Evolutionary conservation across 2,113 vertebrate species (phyloP).

Genomic region (Rutilus rutilus): DNA sequence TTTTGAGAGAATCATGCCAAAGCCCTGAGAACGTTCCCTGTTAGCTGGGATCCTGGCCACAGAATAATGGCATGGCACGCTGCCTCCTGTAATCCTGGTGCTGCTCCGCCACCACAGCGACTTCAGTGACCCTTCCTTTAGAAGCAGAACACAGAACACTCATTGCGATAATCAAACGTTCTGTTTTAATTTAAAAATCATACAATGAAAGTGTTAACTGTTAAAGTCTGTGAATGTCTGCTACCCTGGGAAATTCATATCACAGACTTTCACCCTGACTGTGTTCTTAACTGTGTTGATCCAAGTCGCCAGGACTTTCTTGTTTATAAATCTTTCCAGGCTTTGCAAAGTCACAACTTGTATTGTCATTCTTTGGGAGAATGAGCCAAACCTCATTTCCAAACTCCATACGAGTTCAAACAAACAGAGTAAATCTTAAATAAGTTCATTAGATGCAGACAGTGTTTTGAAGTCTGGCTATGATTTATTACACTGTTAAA

Average conservation of each 20-base stretch:
- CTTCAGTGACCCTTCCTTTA: neutral
- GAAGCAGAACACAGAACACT: neutral
- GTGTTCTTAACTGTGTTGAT: neutral
- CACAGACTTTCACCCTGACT: neutral
- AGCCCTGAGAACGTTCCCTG: no score
- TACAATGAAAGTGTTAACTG: neutral
- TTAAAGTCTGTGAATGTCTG: neutral
- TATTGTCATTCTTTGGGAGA: constrained; percentile 18
- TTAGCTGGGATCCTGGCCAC: neutral
- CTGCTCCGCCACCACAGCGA: neutral
- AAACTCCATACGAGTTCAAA: neutral
- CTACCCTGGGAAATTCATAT: neutral
- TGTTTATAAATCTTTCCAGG: neutral
- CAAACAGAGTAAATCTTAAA: constrained; percentile 24
- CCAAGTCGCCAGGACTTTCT: neutral
- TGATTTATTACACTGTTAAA: neutral
- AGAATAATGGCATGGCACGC: constrained; percentile 12
- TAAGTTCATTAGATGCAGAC: constrained; percentile 12
- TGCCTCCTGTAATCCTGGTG: constrained; percentile 13
- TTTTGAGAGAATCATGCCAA: no score
- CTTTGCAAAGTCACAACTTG: constrained; percentile 12
- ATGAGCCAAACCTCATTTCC: constrained; percentile 32
- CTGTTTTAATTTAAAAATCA: neutral
- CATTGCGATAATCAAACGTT: neutral
- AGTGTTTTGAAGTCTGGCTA: neutral